These are phyloP conservation scores for Ridgeia piscesae DNA, from an alignment of 1,140 invertebrate species.

Conservation along the genomic window DNA sequence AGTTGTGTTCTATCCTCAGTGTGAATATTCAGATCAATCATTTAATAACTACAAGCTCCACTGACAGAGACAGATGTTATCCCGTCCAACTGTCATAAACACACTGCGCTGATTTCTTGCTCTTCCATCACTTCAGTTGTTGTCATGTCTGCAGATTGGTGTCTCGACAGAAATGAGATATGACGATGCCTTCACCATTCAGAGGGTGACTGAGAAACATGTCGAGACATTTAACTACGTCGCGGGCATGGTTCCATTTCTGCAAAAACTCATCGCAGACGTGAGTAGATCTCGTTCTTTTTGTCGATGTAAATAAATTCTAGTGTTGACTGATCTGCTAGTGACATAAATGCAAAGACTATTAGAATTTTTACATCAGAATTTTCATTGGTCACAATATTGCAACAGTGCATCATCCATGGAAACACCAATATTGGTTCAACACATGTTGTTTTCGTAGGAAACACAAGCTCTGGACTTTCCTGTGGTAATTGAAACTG, in stretches of 20 bases:
- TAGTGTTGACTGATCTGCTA: background rate
- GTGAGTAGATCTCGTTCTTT: background rate
- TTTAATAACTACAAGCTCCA: no score
- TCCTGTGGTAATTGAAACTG: no score
- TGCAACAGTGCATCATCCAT: background rate
- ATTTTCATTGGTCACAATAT: background rate
- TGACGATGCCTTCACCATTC: conserved; percentile 31
- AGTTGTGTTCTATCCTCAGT: no score
- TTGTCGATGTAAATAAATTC: background rate
- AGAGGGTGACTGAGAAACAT: conserved; percentile 24
- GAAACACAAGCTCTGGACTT: no score
- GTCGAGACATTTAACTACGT: conserved; percentile 30
- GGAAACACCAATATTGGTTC: no score
- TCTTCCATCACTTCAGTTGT: background rate
- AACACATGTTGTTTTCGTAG: no score
- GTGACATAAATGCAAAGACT: background rate
- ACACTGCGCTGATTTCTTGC: no score
- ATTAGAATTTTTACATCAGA: background rate
- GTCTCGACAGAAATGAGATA: conserved; percentile 12
- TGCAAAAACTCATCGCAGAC: conserved; percentile 29
- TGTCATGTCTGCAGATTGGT: background rate
- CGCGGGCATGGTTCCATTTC: conserved; percentile 34
- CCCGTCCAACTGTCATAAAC: background rate
- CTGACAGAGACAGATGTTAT: no score
- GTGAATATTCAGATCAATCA: no score